Evolutionary conservation across 2,113 vertebrate species (phyloP).

Genomic region (Irena cyanogastra): DNA sequence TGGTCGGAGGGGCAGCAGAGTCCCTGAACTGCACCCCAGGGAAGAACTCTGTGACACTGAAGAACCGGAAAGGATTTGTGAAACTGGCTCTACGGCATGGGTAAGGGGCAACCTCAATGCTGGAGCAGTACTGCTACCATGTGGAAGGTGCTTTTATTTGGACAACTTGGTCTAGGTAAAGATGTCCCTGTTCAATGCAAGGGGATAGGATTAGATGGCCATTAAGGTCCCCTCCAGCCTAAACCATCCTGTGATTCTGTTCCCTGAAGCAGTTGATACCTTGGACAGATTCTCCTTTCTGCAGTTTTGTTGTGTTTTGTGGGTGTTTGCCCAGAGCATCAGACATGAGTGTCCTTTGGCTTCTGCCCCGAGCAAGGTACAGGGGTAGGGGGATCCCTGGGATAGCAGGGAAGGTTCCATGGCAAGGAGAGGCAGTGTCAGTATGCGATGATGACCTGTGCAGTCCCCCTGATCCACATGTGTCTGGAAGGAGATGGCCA

Average conservation of each 20-base stretch:
- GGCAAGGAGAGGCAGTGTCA: neutral
- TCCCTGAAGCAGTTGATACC: neutral
- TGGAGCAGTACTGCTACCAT: neutral
- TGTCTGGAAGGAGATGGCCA: neutral
- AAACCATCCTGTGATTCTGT: neutral
- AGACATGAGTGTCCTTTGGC: neutral
- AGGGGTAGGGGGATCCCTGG: neutral
- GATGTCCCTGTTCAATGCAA: neutral
- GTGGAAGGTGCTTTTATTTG: neutral
- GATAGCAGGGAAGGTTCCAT: neutral
- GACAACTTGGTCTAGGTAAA: neutral
- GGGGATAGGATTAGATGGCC: too few species aligned
- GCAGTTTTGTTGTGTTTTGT: neutral
- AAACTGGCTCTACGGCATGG: constrained; percentile 87
- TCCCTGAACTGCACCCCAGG: constrained; percentile 87
- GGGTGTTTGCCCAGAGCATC: neutral
- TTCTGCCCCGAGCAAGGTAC: neutral
- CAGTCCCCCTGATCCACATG: neutral
- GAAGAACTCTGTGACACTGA: constrained; percentile 84
- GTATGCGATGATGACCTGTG: neutral
- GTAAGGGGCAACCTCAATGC: constrained; percentile 60
- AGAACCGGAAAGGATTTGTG: constrained; percentile 91
- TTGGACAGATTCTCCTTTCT: neutral
- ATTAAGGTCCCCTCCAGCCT: neutral
- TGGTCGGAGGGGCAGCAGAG: constrained; percentile 91